Conservation (phyloP, 2,888 invertebrate species). For the Sarcophaga variegata region DNA sequence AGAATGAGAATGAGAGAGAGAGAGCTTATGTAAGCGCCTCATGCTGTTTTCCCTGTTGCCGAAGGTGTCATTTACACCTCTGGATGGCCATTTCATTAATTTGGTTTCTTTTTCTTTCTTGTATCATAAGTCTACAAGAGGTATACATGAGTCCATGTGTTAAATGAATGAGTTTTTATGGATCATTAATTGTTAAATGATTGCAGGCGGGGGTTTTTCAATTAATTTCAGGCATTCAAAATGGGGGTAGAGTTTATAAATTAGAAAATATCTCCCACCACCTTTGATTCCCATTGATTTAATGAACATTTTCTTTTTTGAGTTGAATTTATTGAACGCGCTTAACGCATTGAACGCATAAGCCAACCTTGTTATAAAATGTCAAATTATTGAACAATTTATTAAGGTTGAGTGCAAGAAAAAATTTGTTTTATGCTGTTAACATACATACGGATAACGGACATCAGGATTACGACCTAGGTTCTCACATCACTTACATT, state of each 20-base stretch:
- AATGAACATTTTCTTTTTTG: too few species aligned
- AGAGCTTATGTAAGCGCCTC: background rate
- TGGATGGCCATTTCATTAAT: background rate
- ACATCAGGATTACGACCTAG: too few species aligned
- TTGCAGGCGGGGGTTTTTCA: background rate
- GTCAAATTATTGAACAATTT: background rate
- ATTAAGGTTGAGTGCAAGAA: background rate
- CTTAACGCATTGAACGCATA: background rate
- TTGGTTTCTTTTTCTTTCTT: too few species aligned
- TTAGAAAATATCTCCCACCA: background rate
- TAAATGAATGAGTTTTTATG: conserved; percentile 29
- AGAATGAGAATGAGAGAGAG: background rate
- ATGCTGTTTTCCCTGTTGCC: conserved; percentile 15
- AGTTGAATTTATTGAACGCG: background rate
- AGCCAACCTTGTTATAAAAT: background rate
- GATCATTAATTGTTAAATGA: conserved; percentile 56
- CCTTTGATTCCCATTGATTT: background rate
- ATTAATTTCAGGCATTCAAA: background rate
- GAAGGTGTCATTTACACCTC: conserved; percentile 47
- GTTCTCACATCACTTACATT: too few species aligned
- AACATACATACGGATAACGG: too few species aligned
- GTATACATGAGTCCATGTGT: conserved; percentile 6
- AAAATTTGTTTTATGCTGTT: background rate
- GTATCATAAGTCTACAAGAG: background rate
- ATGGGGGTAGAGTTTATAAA: background rate